Conservation (phyloP, 2,888 invertebrate genomes). For the Calameuta filiformis region DNA sequence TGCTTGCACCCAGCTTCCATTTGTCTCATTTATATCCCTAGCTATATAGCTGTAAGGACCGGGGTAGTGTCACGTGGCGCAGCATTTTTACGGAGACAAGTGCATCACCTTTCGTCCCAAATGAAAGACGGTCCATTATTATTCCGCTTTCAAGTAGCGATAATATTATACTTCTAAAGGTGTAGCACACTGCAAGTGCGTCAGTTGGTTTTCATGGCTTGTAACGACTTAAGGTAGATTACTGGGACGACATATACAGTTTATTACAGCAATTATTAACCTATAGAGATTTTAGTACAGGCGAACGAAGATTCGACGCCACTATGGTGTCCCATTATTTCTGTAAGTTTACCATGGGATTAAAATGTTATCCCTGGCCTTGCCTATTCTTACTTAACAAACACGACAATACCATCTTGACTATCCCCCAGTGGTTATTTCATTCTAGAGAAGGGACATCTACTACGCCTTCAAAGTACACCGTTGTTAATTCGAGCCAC, state of each 20-base stretch:
- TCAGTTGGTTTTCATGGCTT: not conserved
- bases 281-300: not conserved
- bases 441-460: not conserved
- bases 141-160: not conserved
- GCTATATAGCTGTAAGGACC: not conserved
- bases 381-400: not conserved
- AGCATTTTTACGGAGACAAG: not conserved
- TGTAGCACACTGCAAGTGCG: not conserved
- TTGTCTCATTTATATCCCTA: not conserved
- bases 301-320: not conserved
- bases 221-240: not conserved
- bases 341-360: not conserved
- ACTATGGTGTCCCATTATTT: not conserved
- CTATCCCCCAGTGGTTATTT: not conserved
- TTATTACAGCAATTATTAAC: not conserved
- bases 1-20: not conserved
- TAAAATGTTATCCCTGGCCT: not conserved
- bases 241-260: not conserved
- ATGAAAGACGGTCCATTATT: not conserved
- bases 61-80: not conserved
- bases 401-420: not conserved
- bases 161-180: not conserved
- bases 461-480: not conserved
- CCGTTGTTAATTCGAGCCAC: slow-evolving; percentile 9
- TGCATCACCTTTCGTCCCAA: not conserved